Conservation (phyloP, 2,888 invertebrate species). For the Ethmia dodecea region DNA sequence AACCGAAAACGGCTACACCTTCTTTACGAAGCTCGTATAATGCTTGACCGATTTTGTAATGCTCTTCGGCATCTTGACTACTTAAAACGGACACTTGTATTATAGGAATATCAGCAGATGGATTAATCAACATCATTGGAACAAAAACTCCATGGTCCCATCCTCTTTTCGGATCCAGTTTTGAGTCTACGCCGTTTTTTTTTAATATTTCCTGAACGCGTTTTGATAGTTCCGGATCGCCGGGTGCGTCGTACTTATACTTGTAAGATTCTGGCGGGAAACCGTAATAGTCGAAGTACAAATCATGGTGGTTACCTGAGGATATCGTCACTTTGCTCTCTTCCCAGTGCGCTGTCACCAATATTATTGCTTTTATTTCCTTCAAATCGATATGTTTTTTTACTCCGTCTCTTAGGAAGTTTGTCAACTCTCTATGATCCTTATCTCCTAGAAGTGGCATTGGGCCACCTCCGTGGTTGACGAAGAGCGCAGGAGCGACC, state of each 20-base stretch:
- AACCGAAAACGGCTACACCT: constrained; percentile 58
- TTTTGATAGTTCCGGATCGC: constrained; percentile 52
- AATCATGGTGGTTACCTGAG: constrained; percentile 53
- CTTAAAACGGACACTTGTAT: constrained; percentile 57
- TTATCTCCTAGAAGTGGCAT: constrained; percentile 60
- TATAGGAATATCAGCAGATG: constrained; percentile 60
- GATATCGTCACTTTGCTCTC: constrained; percentile 60
- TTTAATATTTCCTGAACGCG: constrained; percentile 45
- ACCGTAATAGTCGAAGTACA: constrained; percentile 68
- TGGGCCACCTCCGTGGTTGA: constrained; percentile 69
- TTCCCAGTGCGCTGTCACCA: constrained; percentile 70
- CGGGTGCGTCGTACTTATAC: constrained; percentile 63
- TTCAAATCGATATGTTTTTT: constrained; percentile 56
- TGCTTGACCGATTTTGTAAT: constrained; percentile 54
- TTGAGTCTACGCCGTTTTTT: constrained; percentile 50
- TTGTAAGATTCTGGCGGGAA: constrained; percentile 65
- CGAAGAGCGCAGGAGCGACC: constrained; percentile 63
- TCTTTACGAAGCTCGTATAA: constrained; percentile 57
- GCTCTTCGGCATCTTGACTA: constrained; percentile 52
- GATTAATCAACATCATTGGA: constrained; percentile 68
- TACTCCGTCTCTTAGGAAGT: constrained; percentile 54
- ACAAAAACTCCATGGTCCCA: constrained; percentile 74
- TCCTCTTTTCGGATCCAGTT: constrained; percentile 55
- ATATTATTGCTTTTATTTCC: constrained; percentile 56
- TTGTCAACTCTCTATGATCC: constrained; percentile 53